phyloP scores from a whole-genome alignment of 2,113 vertebrate genomes.

The Thalassoma bifasciatum region DNA sequence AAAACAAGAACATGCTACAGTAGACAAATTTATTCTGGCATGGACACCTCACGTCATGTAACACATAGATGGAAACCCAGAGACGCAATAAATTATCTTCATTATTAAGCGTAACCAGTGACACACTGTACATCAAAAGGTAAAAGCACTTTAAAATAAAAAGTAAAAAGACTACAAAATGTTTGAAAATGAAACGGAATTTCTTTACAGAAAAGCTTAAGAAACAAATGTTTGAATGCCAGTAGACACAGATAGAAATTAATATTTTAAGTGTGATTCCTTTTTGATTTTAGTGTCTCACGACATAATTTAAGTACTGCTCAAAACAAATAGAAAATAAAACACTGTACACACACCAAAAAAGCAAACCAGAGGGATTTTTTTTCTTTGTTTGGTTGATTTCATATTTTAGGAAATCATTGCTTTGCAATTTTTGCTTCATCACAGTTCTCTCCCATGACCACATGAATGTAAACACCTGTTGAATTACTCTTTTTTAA shows the following conservation, averaged over 20 bases:
- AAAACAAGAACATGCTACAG: constrained; percentile 88
- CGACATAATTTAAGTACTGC: constrained; percentile 96
- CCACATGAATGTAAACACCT: constrained; percentile 98
- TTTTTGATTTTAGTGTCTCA: constrained; percentile 99
- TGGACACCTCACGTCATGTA: constrained; percentile 89
- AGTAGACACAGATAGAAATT: constrained; percentile 84
- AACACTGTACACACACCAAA: constrained; percentile 87
- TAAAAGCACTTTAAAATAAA: constrained; percentile 89
- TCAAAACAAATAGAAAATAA: constrained; percentile 82
- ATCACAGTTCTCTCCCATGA: constrained; percentile 89
- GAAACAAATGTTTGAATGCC: constrained; percentile 72
- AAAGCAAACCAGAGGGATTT: constrained; percentile 80
- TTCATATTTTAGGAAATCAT: constrained; percentile 89
- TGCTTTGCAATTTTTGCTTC: constrained; percentile 86
- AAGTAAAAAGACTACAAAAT: constrained; percentile 84
- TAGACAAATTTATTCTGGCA: constrained; percentile 95
- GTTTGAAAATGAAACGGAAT: constrained; percentile 65
- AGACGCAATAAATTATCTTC: constrained; percentile 98
- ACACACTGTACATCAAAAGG: constrained; percentile 91
- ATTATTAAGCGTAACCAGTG: constrained; percentile 95
- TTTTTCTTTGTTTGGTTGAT: constrained; percentile 63
- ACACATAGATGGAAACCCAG: constrained; percentile 91
- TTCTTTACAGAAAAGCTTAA: constrained; percentile 86
- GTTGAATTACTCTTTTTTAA: constrained; percentile 82
- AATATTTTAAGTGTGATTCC: constrained; percentile 88